These are phyloP conservation scores for Choloepus didactylus DNA, from an alignment of 2,797 vertebrate genomes.

Conservation along the genomic window DNA sequence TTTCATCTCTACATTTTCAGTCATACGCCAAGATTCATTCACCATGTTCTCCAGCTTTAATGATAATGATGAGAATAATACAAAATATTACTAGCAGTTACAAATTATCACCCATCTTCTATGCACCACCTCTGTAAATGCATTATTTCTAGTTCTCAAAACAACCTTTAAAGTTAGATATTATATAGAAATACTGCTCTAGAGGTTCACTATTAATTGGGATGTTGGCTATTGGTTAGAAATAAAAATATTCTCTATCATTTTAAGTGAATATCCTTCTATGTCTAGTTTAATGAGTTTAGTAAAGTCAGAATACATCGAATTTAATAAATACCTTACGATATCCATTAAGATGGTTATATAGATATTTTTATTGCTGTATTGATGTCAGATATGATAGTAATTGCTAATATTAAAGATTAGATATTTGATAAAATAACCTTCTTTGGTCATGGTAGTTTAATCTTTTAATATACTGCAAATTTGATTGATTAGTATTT, in stretches of 20 bases:
- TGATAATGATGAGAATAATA: not conserved
- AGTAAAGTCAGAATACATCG: not conserved
- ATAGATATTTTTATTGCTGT: constrained; percentile 34
- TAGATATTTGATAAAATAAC: constrained; percentile 36
- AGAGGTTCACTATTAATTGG: constrained; percentile 12
- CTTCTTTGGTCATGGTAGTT: not conserved
- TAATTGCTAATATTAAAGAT: constrained; percentile 34
- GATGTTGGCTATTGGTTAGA: constrained; percentile 13
- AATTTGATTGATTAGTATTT: constrained; percentile 49
- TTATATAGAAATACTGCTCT: not conserved
- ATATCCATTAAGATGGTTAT: constrained; percentile 17
- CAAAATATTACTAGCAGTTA: constrained; percentile 27
- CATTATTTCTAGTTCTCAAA: constrained; percentile 50
- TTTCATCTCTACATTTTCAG: constrained; percentile 28
- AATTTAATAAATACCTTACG: constrained; percentile 55
- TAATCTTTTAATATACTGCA: constrained; percentile 48
- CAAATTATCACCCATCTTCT: constrained; percentile 4
- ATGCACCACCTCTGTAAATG: not conserved
- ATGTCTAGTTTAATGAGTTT: constrained; percentile 9
- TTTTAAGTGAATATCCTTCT: constrained; percentile 42
- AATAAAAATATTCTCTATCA: constrained; percentile 42
- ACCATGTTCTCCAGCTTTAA: not conserved
- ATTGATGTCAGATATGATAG: not conserved
- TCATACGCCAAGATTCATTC: not conserved
- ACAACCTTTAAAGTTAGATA: constrained; percentile 2